Base-by-base conservation (phyloP, 2,797 vertebrate species). In the Sebastiscus tertius region DNA sequence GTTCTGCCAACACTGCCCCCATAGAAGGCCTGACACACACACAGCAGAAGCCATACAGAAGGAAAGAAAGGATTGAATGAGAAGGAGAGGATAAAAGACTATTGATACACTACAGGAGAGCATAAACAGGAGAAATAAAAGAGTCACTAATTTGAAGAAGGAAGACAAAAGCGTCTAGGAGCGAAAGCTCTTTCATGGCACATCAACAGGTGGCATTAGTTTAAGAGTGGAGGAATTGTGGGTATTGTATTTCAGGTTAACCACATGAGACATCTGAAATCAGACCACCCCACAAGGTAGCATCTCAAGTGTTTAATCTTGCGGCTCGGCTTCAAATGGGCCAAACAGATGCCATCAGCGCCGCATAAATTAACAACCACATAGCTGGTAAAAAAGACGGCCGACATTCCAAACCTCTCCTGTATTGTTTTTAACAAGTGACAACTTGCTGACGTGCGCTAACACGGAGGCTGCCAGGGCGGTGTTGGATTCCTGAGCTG, bases 381-480 rank as follows among this genome's bases (percentile, higher is more conserved):
- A 64, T 27, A 61, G 77, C 83, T 60, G 76, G 72, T 87, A 80
- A 82, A 80, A 86, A 84, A 78, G 65, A 72, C 74, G 54, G 70
- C 67, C 39, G 63, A 80, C 90, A 94, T 94, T 93, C 93, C 92
- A 86, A 62, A 70, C 80, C 87, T 82, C 89, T 84, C 77, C 80
- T 76, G 80, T 83, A 90, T 94, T 93, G 91, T 94, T 90, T 92
- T 91, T 86, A 93, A 92, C 93, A 91, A 93, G 93, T 89, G 91
- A 93, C 83, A 85, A 93, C 95, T 91, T 87, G 94, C 88, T 70
- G 77, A 89, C 62, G 81, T 78, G 87, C 69, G 14, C 85, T 74
- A 85, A 87, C 85, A 70, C 42, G 70, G 86, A 89, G 69, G 77
- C 74, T 89, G 91, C 88, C 87, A 88, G 87, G 82, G 83, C 16